Evolutionary conservation across 2,113 vertebrate species (phyloP).

Genomic region (Procavia capensis): DNA sequence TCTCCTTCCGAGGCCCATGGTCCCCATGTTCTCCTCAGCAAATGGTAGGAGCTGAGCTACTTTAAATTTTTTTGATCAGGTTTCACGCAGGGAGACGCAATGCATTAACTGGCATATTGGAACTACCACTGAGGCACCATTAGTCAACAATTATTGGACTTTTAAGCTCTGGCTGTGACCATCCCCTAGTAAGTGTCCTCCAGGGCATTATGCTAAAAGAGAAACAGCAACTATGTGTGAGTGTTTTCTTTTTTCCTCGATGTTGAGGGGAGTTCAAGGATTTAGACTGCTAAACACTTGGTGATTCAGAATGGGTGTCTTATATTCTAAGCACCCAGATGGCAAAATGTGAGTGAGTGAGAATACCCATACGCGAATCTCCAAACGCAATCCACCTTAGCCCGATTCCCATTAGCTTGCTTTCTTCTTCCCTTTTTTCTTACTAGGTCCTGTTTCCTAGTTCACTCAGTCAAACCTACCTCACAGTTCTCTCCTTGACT

Average conservation of each 20-base stretch:
- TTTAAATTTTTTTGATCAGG: conserved; percentile 72
- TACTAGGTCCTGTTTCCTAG: not conserved
- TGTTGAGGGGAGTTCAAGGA: not conserved
- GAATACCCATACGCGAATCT: not conserved
- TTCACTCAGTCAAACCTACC: not conserved
- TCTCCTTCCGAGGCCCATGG: not conserved
- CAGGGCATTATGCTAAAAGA: conserved; percentile 32
- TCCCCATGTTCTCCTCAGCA: not conserved
- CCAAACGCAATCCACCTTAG: not conserved
- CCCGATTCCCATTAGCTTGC: too few relatives aligned
- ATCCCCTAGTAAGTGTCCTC: conserved; percentile 30
- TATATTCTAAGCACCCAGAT: not conserved
- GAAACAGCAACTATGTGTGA: not conserved
- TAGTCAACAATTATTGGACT: conserved; percentile 69
- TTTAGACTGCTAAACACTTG: conserved; percentile 26
- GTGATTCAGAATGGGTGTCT: not conserved
- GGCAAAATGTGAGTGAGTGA: not conserved
- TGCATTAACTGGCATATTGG: conserved; percentile 56
- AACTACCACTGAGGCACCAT: conserved; percentile 58
- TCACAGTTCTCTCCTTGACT: not conserved
- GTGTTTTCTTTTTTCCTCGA: not conserved
- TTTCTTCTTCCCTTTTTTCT: not conserved
- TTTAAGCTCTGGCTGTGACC: conserved; percentile 55
- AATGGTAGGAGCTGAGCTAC: not conserved
- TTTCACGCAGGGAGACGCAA: conserved; percentile 65